A percentile compares a stretch with the other conserved stretches of the same genome.
These are phyloP conservation scores for Rhea americana DNA, from an alignment of 2,113 vertebrate genomes.

Conservation along the genomic window DNA sequence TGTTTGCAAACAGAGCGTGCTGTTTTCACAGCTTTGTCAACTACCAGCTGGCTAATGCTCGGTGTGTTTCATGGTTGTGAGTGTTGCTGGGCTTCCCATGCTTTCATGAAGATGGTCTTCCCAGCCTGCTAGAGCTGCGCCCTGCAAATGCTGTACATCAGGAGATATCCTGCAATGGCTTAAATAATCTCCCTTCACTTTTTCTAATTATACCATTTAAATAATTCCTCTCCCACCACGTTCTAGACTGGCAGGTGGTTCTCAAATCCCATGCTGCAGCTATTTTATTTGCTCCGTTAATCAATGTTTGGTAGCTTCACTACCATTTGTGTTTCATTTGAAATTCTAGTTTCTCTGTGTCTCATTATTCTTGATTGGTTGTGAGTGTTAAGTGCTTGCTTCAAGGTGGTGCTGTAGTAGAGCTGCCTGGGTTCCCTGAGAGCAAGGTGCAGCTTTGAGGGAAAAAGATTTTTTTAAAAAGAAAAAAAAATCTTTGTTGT, in stretches of 20 bases:
- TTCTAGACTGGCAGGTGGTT: not conserved
- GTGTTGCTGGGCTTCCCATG: not conserved
- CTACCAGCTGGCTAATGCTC: not conserved
- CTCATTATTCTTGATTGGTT: not conserved
- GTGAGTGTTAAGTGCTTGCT: not conserved
- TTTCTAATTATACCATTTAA: not conserved
- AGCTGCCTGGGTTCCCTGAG: not conserved
- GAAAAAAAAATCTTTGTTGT: not conserved
- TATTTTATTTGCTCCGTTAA: not conserved
- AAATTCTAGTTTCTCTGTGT: not conserved
- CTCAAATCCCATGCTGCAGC: not conserved
- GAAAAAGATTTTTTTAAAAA: not conserved
- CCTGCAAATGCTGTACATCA: fast-evolving
- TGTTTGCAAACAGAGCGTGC: not conserved
- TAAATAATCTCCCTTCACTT: not conserved
- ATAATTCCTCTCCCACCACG: not conserved
- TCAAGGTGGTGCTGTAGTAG: not conserved
- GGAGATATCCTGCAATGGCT: not conserved
- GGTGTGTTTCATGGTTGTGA: not conserved
- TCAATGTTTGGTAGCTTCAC: not conserved
- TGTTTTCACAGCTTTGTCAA: not conserved
- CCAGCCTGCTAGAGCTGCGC: not conserved
- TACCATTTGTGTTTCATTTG: not conserved
- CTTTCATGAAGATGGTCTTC: not conserved
- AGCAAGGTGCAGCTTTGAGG: constrained; percentile 58